These are phyloP conservation scores for Bubo blakistoni DNA, from an alignment of 2,113 vertebrate genomes.

Conservation along the genomic window DNA sequence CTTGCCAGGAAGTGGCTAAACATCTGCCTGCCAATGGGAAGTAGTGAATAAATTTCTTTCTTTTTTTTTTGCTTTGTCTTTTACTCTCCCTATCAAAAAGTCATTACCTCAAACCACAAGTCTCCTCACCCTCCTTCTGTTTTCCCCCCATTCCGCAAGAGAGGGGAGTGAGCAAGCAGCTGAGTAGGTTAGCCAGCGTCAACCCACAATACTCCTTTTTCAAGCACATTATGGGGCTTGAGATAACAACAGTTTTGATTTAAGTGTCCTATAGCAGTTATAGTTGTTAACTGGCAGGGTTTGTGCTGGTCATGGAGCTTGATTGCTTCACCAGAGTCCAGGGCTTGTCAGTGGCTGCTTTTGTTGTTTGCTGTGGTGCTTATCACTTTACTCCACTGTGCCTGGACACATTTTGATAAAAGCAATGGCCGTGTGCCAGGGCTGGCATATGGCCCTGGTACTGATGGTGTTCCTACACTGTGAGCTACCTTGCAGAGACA, in stretches of 20 bases:
- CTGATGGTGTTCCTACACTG: not conserved
- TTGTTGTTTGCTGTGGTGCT: not conserved
- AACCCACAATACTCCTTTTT: not conserved
- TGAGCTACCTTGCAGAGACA: not conserved
- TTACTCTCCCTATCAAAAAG: not conserved
- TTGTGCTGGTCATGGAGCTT: not conserved
- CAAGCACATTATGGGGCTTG: not conserved
- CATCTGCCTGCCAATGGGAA: not conserved
- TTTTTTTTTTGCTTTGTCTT: not conserved
- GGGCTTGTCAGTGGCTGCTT: not conserved
- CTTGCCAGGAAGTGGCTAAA: not conserved
- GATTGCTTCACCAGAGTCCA: not conserved
- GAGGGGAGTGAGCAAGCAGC: accelerated
- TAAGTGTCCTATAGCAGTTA: not conserved
- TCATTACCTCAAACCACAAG: not conserved
- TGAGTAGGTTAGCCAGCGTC: not conserved
- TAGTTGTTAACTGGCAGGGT: not conserved
- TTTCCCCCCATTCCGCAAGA: not conserved
- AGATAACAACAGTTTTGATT: not conserved
- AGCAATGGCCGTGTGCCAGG: not conserved
- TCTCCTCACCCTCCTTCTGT: not conserved
- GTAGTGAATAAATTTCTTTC: not conserved
- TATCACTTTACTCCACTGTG: not conserved
- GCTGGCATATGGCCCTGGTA: accelerated
- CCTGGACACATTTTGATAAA: not conserved